phyloP scores from a whole-genome alignment of 2,888 invertebrate species.

The Caenorhabditis sp. region DNA sequence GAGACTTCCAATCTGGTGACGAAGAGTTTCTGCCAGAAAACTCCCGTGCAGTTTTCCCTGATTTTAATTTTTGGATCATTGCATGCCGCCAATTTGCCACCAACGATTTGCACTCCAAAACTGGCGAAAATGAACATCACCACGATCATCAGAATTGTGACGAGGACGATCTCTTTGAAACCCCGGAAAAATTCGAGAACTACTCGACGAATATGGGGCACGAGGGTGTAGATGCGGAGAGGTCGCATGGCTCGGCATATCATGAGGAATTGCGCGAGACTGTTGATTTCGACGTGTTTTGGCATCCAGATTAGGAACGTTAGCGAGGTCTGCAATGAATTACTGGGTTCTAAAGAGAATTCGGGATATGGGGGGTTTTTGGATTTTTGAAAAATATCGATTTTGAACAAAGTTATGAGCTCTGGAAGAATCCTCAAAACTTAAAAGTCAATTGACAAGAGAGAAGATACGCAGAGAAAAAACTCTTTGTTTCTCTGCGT shows the following conservation, averaged over 20 bases:
- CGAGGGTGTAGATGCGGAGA: slow-evolving; percentile 85
- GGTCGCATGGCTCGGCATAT: slow-evolving; percentile 94
- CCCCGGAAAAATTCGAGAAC: slow-evolving; percentile 97
- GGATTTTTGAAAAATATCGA: too few relatives aligned
- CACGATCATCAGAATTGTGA: slow-evolving; percentile 92
- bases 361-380: not conserved
- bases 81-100: slow-evolving; percentile 92
- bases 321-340: slow-evolving; percentile 81
- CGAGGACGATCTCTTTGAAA: slow-evolving; percentile 96
- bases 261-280: slow-evolving; percentile 91
- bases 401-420: too few relatives aligned
- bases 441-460: too few relatives aligned
- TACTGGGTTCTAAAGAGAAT: not conserved
- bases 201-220: slow-evolving; percentile 98
- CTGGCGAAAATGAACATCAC: slow-evolving; percentile 99
- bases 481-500: too few relatives aligned
- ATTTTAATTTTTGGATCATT: slow-evolving; percentile 87
- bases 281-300: slow-evolving; percentile 85
- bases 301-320: slow-evolving; percentile 98
- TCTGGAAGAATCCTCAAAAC: too few relatives aligned
- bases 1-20: slow-evolving; percentile 97
- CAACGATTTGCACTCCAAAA: slow-evolving; percentile 96
- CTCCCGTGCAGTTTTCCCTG: slow-evolving; percentile 89
- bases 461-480: too few relatives aligned
- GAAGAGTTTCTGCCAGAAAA: slow-evolving; percentile 91